Base-by-base conservation (phyloP, 2,113 vertebrate species). In the Rhizomys pruinosus region DNA sequence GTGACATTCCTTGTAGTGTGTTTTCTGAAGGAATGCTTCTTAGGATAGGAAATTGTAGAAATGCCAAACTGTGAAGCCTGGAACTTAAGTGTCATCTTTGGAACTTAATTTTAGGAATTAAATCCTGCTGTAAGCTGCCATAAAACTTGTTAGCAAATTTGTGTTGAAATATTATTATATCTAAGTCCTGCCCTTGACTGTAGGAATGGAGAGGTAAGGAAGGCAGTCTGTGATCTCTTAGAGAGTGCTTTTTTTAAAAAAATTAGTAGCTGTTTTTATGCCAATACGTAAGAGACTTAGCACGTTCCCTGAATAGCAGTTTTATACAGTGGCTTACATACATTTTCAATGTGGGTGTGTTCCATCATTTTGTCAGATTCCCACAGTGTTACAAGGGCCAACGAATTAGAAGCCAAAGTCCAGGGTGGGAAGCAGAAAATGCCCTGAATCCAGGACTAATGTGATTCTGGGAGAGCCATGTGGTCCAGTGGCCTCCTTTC, bases 221-320 rank as follows among this genome's bases (percentile, higher is more conserved):
- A 90, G 55, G 11, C 19, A 66, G 39, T 34, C 63, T 29, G 13
- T 27, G 90, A 37, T 55, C n/a, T 80, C 61, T 80, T 91, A 23
- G 47, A 52, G 68, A 78, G 19, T 69, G 39, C 11, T 85, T 82
- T 52, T 37, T 29, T 42, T 52, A 87, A n/a, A n/a, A n/a, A n/a
- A n/a, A n/a, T 92, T 34, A 84, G 16, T 23, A 85, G 19, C 25
- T 87, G 16, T 74, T 95, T 94, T 72, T 82, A 92, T 23, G 37
- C 39, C 80, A 47, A 52, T 59, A 77, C 10, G 9, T 84, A 66
- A 92, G 5, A 32, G 42, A 59, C 32, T 92, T 57, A 66, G 72
- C 73, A 59, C 47, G 22, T 71, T 68, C 22, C 61, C 44, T 72
- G 29, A 80, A n/a, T 68, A 23, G 57, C 17, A 61, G 1, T 78